Evolutionary conservation across 2,888 invertebrate genomes (phyloP).

Genomic region (Pelosia muscerda): DNA sequence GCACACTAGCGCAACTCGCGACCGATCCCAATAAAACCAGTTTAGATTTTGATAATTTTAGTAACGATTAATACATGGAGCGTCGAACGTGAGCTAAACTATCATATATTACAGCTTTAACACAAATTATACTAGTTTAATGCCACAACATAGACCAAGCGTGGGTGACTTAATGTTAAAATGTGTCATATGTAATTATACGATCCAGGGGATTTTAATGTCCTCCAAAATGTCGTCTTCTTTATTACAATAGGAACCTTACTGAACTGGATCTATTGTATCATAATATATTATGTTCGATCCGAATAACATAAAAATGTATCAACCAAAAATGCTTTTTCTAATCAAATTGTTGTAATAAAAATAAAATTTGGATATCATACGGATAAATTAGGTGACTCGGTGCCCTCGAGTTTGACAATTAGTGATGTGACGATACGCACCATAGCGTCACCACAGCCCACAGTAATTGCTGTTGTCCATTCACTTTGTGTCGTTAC

Average conservation of each 20-base stretch:
- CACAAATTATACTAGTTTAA: constrained; percentile 86
- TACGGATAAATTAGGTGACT: constrained; percentile 49
- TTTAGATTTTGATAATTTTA: constrained; percentile 87
- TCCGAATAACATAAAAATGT: constrained; percentile 59
- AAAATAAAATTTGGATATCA: constrained; percentile 49
- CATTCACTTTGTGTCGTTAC: constrained; percentile 84
- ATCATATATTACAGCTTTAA: constrained; percentile 86
- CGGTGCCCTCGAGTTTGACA: constrained; percentile 67
- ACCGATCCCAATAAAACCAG: constrained; percentile 80
- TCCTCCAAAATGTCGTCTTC: constrained; percentile 83
- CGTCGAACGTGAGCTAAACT: constrained; percentile 78
- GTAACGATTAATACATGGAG: constrained; percentile 84
- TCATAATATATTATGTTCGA: constrained; percentile 73
- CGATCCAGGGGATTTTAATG: constrained; percentile 84
- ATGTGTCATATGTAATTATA: constrained; percentile 87
- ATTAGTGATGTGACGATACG: constrained; percentile 80
- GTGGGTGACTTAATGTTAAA: constrained; percentile 85
- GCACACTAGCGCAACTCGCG: constrained; percentile 69
- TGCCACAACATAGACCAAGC: constrained; percentile 82
- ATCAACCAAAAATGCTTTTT: constrained; percentile 34
- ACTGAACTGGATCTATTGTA: constrained; percentile 80
- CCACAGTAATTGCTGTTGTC: constrained; percentile 81
- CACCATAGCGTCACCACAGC: constrained; percentile 72
- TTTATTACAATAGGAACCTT: constrained; percentile 81
- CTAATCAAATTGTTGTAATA: constrained; percentile 41